A percentile compares a stretch with the other conserved stretches of the same genome.
phyloP scores from a whole-genome alignment of 1,140 invertebrate genomes.

The Gryon sp. region DNA sequence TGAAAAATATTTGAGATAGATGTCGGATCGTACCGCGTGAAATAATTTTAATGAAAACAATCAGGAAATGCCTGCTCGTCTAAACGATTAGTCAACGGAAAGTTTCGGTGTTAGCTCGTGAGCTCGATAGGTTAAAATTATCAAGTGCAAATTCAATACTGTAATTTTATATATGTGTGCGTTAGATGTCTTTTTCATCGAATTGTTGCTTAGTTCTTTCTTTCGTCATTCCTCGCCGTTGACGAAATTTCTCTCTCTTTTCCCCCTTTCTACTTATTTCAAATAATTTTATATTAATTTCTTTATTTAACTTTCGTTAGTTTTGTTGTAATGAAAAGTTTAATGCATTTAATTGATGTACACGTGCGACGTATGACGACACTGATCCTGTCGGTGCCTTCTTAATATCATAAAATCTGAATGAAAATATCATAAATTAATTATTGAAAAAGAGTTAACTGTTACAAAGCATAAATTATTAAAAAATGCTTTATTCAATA shows the following conservation, averaged over 20 bases:
- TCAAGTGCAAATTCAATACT: slow-evolving; percentile 68
- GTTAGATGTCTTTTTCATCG: slow-evolving; percentile 73
- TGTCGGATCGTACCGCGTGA: too few relatives aligned
- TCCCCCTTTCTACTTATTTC: too few relatives aligned
- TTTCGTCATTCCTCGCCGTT: slow-evolving; percentile 63
- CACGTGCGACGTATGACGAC: slow-evolving; percentile 43
- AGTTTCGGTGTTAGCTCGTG: slow-evolving; percentile 72
- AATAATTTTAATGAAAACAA: neutral
- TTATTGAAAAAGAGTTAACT: too few relatives aligned
- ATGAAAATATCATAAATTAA: too few relatives aligned
- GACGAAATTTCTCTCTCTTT: slow-evolving; percentile 27
- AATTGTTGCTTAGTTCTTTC: slow-evolving; percentile 72
- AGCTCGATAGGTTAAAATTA: slow-evolving; percentile 71
- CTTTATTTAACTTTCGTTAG: slow-evolving; percentile 1
- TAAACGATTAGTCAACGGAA: slow-evolving; percentile 50
- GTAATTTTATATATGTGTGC: slow-evolving; percentile 64
- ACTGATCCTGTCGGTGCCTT: slow-evolving; percentile 42
- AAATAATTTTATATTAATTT: slow-evolving; percentile 15
- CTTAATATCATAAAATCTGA: slow-evolving; percentile 16
- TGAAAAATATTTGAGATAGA: too few relatives aligned
- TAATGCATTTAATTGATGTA: slow-evolving; percentile 22
- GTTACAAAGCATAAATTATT: too few relatives aligned
- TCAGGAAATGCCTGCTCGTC: slow-evolving; percentile 40
- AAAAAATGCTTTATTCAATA: neutral
- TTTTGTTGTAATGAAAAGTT: slow-evolving; percentile 5